Conservation (phyloP, 1,140 invertebrate species). For the Patella vulgata region DNA sequence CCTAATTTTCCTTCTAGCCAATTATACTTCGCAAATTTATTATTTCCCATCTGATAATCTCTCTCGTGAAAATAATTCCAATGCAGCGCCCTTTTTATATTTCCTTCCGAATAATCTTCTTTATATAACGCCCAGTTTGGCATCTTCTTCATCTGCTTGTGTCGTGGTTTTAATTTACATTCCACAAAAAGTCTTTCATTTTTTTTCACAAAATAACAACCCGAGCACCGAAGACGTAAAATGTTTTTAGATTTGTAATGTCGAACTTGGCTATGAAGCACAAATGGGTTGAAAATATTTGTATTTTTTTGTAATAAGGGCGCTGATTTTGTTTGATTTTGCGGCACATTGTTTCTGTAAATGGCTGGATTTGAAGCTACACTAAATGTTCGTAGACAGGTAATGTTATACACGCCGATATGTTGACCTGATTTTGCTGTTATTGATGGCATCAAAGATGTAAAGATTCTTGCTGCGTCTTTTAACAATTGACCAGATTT, state of each 20-base stretch:
- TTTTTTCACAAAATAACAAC: slow-evolving; percentile 78
- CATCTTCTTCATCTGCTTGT: slow-evolving; percentile 80
- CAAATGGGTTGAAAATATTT: no score
- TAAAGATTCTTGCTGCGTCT: no score
- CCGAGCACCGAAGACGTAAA: slow-evolving; percentile 76
- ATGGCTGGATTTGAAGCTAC: no score
- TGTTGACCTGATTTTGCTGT: no score
- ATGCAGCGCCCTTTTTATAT: neutral
- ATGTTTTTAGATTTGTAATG: slow-evolving; percentile 71
- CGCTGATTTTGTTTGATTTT: no score
- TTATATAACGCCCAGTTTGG: slow-evolving; percentile 41
- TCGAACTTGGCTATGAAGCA: no score
- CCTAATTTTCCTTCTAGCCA: slow-evolving; percentile 18
- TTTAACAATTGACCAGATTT: no score
- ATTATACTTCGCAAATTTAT: slow-evolving; percentile 8
- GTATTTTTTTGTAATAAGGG: no score
- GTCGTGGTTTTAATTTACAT: slow-evolving; percentile 78
- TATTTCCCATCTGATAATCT: slow-evolving; percentile 6
- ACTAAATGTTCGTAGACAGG: no score
- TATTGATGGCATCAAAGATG: no score
- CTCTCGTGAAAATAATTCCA: slow-evolving; percentile 8
- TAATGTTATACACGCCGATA: no score
- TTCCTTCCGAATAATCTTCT: slow-evolving; percentile 25
- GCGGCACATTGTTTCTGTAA: no score
- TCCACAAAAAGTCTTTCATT: slow-evolving; percentile 77